phyloP scores from a whole-genome alignment of 2,113 vertebrate species.

The Pagrus major region DNA sequence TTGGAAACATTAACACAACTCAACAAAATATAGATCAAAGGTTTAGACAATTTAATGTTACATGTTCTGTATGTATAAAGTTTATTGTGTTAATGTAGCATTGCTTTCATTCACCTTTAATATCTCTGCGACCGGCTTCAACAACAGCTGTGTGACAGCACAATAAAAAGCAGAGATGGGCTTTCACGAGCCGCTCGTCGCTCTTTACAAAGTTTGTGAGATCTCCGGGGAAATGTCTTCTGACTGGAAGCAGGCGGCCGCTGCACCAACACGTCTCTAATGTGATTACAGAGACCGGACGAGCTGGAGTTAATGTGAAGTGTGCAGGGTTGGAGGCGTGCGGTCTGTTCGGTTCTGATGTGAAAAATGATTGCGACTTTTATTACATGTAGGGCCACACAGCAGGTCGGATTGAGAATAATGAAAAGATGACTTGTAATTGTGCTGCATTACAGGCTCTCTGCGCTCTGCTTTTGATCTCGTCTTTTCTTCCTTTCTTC shows the following conservation, averaged over 20 bases:
- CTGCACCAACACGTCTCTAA: not conserved
- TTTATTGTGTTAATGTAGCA: not conserved
- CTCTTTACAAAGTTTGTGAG: conserved; percentile 35
- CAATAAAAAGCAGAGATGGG: conserved; percentile 28
- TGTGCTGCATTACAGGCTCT: conserved; percentile 9
- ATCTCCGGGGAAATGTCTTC: conserved; percentile 30
- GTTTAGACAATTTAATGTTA: too few species aligned
- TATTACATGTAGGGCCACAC: not conserved
- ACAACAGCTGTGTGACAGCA: conserved; percentile 44
- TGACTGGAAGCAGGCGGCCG: conserved; percentile 7
- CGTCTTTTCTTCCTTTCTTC: not conserved
- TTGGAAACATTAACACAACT: too few species aligned
- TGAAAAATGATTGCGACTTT: conserved; percentile 8
- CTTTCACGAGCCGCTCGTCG: conserved; percentile 7
- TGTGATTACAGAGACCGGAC: too few species aligned
- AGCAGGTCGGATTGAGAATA: conserved; percentile 19
- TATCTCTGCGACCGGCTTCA: conserved; percentile 14
- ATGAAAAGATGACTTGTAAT: conserved; percentile 30
- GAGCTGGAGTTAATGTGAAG: not conserved
- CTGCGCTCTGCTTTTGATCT: conserved; percentile 25
- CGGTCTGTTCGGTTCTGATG: not conserved
- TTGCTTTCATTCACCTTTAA: conserved; percentile 11
- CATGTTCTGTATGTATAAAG: too few species aligned
- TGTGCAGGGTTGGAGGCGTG: not conserved
- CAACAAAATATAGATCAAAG: too few species aligned